A percentile compares a stretch with the other conserved stretches of the same genome.
phyloP scores from a whole-genome alignment of 2,797 vertebrate species.

The Squalus acanthias region DNA sequence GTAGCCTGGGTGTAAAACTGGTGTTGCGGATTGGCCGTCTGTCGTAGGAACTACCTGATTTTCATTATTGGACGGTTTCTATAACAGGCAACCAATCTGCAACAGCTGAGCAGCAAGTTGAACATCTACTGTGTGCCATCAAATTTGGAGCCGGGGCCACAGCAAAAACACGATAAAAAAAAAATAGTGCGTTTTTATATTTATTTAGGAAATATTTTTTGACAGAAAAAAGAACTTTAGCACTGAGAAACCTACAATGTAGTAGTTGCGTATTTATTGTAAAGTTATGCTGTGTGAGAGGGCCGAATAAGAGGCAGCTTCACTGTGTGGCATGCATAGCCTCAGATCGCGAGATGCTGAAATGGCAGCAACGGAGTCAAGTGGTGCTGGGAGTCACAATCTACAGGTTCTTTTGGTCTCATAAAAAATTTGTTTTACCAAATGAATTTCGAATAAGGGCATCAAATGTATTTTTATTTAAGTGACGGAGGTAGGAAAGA shows the following conservation, averaged over 20 bases:
- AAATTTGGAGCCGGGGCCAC: not conserved
- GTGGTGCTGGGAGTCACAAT: not conserved
- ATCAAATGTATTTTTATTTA: not conserved
- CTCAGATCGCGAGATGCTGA: not conserved
- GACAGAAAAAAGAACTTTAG: not conserved
- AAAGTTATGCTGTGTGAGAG: not conserved
- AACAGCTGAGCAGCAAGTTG: not conserved
- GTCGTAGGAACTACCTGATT: not conserved
- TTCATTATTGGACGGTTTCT: not conserved
- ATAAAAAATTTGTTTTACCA: not conserved
- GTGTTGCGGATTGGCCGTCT: not conserved
- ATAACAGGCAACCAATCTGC: not conserved
- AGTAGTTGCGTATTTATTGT: not conserved
- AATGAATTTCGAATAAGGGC: not conserved
- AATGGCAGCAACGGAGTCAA: not conserved
- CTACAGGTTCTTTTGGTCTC: not conserved
- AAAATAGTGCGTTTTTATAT: not conserved
- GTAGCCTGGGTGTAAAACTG: not conserved
- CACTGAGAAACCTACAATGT: not conserved
- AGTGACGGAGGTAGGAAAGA: not conserved
- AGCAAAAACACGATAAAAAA: not conserved
- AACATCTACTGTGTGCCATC: not conserved
- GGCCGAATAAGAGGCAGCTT: not conserved
- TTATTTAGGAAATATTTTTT: not conserved
- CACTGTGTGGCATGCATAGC: not conserved